Evolutionary conservation across 2,797 vertebrate species (phyloP).

Genomic region (Valencia hispanica): DNA sequence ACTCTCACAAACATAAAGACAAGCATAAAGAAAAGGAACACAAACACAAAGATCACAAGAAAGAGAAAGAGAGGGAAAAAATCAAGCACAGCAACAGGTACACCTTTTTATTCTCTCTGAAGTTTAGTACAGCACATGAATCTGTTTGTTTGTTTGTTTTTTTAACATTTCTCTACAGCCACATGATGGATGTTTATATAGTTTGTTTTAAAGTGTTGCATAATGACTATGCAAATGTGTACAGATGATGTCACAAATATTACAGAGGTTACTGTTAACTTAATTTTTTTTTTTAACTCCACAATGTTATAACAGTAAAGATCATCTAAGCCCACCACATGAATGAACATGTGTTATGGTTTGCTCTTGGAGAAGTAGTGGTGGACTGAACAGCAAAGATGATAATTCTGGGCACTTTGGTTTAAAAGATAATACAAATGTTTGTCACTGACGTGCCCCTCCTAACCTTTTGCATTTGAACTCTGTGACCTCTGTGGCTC

Average conservation of each 20-base stretch:
- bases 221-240: neutral
- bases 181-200: neutral
- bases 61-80: conserved; percentile 93
- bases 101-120: neutral
- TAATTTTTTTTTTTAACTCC: neutral
- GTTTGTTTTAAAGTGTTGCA: neutral
- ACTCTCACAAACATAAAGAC: conserved; percentile 95
- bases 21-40: conserved; percentile 97
- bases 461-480: conserved; percentile 51
- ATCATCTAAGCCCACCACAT: conserved; percentile 21
- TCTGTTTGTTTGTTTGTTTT: conserved; percentile 3
- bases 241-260: neutral
- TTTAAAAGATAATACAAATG: neutral
- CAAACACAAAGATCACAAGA: conserved; percentile 96
- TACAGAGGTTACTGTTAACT: neutral
- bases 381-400: neutral
- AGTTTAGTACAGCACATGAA: neutral
- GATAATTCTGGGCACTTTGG: neutral
- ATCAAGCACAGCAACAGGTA: conserved; percentile 93
- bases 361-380: conserved; percentile 16
- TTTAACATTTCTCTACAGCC: neutral
- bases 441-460: conserved; percentile 1
- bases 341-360: conserved; percentile 12
- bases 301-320: conserved; percentile 19
- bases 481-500: conserved; percentile 41